phyloP scores from a whole-genome alignment of 2,888 invertebrate genomes.

The Mythimna lalbum region DNA sequence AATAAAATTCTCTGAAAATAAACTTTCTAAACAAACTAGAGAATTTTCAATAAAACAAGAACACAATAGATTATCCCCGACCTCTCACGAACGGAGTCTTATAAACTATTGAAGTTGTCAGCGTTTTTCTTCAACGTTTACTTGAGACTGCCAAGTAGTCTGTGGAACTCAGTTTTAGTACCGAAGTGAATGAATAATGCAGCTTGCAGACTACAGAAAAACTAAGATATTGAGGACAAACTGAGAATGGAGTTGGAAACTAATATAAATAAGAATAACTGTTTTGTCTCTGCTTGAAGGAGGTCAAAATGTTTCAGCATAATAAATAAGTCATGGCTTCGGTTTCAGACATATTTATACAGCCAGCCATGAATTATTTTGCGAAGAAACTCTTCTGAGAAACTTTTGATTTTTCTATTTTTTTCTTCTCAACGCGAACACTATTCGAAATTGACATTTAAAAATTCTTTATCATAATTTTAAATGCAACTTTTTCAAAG shows the following conservation, averaged over 20 bases:
- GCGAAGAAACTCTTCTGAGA: not conserved
- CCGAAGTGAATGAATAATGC: constrained; percentile 57
- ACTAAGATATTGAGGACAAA: constrained; percentile 37
- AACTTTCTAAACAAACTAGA: not conserved
- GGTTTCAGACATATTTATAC: not conserved
- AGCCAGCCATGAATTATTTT: constrained; percentile 2
- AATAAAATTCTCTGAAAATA: not conserved
- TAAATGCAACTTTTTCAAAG: not conserved
- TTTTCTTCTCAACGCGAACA: constrained; percentile 6
- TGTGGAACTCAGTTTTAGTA: constrained; percentile 45
- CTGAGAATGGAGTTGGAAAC: constrained; percentile 41
- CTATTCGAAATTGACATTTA: not conserved
- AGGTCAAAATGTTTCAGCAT: constrained; percentile 26
- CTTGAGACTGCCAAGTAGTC: constrained; percentile 46
- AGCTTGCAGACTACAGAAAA: constrained; percentile 39
- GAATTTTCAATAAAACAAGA: constrained; percentile 46
- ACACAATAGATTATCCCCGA: constrained; percentile 49
- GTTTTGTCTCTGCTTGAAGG: constrained; percentile 2
- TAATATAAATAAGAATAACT: constrained; percentile 48
- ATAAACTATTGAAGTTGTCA: constrained; percentile 60
- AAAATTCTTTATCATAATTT: not conserved
- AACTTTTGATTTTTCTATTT: constrained; percentile 18
- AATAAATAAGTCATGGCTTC: constrained; percentile 19
- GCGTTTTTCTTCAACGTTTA: constrained; percentile 57
- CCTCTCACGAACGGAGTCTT: constrained; percentile 46